Evolutionary conservation across 2,888 invertebrate species (phyloP), one percentile per base, ranked within the genome.

Genomic region (Oligia fasciuncula): DNA sequence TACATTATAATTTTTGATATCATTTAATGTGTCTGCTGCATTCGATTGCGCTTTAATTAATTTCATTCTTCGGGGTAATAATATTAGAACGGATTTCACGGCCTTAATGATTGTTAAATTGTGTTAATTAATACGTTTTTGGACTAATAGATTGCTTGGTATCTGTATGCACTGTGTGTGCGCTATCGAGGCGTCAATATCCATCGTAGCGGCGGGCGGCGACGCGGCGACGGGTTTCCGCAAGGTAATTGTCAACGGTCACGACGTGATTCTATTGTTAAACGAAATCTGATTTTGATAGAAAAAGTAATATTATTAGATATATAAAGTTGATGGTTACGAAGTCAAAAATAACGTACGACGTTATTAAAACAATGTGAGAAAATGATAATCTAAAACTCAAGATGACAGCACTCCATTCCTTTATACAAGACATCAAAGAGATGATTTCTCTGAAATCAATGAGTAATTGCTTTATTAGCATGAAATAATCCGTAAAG

Each of bases 31-130:
- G 46, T 29, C 65, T 81, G 14, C 68, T 67, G 29, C 35, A 19
- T 73, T 70, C 49, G 46, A 35, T 40, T 70, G 69, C 57, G 72
- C 51, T 66, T 73, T 19, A 66, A 54, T 67, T n/a, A 40, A n/a
- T 68, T 14, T 11, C 60, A 70, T 68, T 54, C 35, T 40, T 73
- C 3, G 8, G 11, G 6, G 14, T 69, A 81, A 62, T 43, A 46
- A 35, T 83, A 74, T 46, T 70, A 71, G 81, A 76, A 68, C 78
- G 85, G 80, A 83, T 79, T 80, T 76, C 66, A 69, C 43, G 79
- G 57, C 88, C 84, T 81, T 81, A 88, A 85, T 88, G 23, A 69
- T 76, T 70, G 9, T 5, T 68, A 23, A 80, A 77, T 77, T 68
- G 72, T 78, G 60, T 69, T 84, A 79, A 84, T 85, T 75, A 66